Percentiles rank a stretch among this genome's conserved stretches.
These are phyloP conservation scores for Drosophila willistoni DNA, from an alignment of 1,140 invertebrate genomes.

Conservation along the genomic window DNA sequence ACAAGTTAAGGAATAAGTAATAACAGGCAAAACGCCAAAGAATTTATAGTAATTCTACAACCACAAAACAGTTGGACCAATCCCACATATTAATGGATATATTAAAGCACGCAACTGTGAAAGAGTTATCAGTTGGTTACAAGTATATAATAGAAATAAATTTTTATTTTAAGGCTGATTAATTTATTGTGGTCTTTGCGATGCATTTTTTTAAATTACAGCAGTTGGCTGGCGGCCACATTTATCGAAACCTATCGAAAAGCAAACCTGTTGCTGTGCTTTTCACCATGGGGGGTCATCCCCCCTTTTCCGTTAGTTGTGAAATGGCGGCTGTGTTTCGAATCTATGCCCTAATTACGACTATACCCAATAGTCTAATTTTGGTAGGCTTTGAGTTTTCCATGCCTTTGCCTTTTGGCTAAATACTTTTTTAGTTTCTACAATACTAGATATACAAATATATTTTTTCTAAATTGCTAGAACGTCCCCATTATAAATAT, in stretches of 20 bases:
- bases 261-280: background rate
- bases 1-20: background rate
- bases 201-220: background rate
- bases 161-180: background rate
- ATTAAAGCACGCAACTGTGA: background rate
- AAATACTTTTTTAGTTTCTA: too few species aligned
- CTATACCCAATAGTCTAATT: too few species aligned
- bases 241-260: conserved; percentile 6
- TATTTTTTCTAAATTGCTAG: background rate
- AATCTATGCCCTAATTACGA: too few species aligned
- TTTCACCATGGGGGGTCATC: background rate
- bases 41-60: conserved; percentile 13
- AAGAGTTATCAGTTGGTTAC: background rate
- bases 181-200: background rate
- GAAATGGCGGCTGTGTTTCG: too few species aligned
- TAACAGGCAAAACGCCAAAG: conserved; percentile 1
- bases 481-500: background rate
- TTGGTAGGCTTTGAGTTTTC: background rate
- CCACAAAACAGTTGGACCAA: background rate
- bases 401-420: background rate
- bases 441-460: too few species aligned
- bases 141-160: background rate
- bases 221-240: background rate
- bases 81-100: background rate
- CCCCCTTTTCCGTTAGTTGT: background rate